phyloP scores from a whole-genome alignment of 2,797 vertebrate genomes.

The Eidolon dupreanum region DNA sequence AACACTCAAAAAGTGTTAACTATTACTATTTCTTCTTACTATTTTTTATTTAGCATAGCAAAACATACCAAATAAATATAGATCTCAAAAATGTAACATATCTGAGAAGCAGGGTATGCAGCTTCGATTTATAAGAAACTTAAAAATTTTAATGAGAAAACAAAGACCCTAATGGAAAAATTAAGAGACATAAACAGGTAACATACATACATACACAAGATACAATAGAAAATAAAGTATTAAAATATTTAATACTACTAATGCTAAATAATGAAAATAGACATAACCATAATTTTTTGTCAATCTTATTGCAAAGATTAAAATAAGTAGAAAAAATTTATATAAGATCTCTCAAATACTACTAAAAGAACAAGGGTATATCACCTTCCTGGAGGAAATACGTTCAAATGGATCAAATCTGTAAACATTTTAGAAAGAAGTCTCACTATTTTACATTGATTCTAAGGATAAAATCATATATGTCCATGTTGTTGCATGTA shows the following conservation, averaged over 20 bases:
- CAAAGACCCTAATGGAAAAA: neutral
- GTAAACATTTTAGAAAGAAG: neutral
- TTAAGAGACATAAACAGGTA: neutral
- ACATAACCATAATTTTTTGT: neutral
- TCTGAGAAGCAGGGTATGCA: neutral
- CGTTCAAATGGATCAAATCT: neutral
- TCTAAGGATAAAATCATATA: neutral
- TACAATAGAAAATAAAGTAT: neutral
- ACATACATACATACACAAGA: neutral
- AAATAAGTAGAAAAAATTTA: neutral
- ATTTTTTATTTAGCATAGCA: neutral
- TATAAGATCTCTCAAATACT: neutral
- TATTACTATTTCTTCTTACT: neutral
- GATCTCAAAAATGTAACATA: neutral
- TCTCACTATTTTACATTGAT: neutral
- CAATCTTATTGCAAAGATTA: neutral
- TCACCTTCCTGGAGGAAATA: neutral
- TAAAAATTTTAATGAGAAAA: neutral
- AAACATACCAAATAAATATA: neutral
- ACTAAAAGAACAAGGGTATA: neutral
- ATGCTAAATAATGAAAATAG: neutral
- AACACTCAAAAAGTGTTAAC: neutral
- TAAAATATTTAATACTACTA: slow-evolving; percentile 3
- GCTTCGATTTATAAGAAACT: neutral
- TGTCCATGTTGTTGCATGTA: neutral